Percentiles rank a stretch among this genome's conserved stretches.
These are phyloP conservation scores for Rhinopomastus cyanomelas DNA, from an alignment of 2,113 vertebrate species.

Conservation along the genomic window DNA sequence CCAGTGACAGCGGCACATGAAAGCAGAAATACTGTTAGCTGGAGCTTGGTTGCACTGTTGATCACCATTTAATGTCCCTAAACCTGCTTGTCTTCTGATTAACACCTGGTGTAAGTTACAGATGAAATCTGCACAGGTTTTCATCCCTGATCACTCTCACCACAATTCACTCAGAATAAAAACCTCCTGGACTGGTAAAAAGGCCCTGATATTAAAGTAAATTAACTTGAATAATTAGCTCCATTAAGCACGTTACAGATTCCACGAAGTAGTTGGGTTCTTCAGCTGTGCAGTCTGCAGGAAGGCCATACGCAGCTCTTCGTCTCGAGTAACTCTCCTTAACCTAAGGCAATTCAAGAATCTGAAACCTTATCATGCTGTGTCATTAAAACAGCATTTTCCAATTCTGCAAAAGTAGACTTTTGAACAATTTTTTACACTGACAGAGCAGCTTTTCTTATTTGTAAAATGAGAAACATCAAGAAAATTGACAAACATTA, in stretches of 20 bases:
- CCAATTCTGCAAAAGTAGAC: not conserved
- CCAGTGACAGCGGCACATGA: not conserved
- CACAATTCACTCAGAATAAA: not conserved
- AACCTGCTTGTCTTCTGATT: not conserved
- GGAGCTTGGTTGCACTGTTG: not conserved
- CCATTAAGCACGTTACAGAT: not conserved
- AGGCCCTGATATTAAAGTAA: not conserved
- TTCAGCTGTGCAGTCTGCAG: not conserved
- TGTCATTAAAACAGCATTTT: not conserved
- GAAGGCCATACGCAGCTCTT: not conserved
- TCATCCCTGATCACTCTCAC: not conserved
- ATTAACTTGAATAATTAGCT: not conserved
- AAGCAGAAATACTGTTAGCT: not conserved
- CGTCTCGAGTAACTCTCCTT: not conserved
- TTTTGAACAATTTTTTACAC: not conserved
- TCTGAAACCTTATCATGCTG: not conserved
- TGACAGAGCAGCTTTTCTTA: not conserved
- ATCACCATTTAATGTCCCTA: not conserved
- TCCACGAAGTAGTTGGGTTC: not conserved
- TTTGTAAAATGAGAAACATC: not conserved
- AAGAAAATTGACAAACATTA: not conserved
- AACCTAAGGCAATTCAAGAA: not conserved
- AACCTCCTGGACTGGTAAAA: not conserved
- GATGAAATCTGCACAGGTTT: not conserved
- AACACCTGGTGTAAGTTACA: not conserved